Evolutionary conservation across 2,113 vertebrate genomes (phyloP).

Genomic region (Alethe castanea): DNA sequence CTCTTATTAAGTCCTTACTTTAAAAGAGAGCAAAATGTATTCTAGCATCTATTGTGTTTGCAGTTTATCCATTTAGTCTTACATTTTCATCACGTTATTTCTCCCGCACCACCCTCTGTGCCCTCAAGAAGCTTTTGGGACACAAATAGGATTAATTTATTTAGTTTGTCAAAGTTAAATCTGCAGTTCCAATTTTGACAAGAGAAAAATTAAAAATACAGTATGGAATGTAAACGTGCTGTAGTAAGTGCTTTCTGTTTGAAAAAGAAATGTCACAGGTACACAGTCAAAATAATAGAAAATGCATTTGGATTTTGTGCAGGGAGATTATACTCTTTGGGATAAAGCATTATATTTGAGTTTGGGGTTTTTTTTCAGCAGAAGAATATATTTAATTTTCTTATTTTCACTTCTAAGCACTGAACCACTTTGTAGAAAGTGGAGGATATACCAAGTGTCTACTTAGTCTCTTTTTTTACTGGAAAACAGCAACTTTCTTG

Average conservation of each 20-base stretch:
- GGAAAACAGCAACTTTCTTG: neutral
- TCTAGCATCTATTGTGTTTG: neutral
- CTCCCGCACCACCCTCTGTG: rapidly evolving
- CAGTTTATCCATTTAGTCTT: neutral
- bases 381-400: neutral
- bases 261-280: neutral
- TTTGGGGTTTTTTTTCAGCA: rapidly evolving
- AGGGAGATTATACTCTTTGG: neutral
- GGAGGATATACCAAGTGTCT: neutral
- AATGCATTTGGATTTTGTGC: neutral
- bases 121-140: neutral
- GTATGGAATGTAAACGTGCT: neutral
- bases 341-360: neutral
- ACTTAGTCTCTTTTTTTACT: neutral
- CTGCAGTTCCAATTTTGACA: neutral
- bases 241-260: neutral
- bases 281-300: neutral
- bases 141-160: neutral
- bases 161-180: neutral
- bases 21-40: neutral
- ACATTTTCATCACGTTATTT: neutral
- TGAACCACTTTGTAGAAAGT: neutral
- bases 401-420: neutral
- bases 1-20: neutral
- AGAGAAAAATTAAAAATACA: neutral